phyloP scores from a whole-genome alignment of 2,113 vertebrate species.

The Sebastes schlegelii region DNA sequence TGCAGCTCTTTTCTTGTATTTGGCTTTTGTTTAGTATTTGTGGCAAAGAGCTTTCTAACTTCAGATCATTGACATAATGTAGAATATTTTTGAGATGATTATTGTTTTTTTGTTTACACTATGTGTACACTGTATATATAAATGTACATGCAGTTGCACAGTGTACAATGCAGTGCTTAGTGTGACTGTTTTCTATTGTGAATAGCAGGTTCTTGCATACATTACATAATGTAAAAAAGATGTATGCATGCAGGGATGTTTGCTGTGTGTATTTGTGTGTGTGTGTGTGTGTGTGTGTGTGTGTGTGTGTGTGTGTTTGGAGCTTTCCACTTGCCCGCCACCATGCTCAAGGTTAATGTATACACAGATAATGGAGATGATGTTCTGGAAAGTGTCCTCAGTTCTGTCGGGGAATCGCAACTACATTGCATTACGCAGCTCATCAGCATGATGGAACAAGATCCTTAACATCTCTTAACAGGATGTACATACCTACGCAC shows the following conservation, averaged over 20 bases:
- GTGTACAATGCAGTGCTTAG: neutral
- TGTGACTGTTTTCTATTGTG: neutral
- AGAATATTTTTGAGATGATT: neutral
- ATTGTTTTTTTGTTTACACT: too few species aligned
- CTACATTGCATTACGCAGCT: conserved; percentile 76
- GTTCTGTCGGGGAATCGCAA: conserved; percentile 57
- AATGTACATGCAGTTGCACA: neutral
- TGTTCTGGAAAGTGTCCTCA: conserved; percentile 68
- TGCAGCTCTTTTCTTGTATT: neutral
- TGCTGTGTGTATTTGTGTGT: conserved; percentile 19
- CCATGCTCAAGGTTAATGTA: conserved; percentile 80
- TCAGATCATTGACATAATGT: neutral
- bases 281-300: neutral
- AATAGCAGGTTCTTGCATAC: neutral
- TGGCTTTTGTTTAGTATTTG: neutral
- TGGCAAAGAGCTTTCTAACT: neutral
- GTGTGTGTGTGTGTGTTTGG: conserved; percentile 3
- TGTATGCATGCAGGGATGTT: neutral
- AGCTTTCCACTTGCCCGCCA: conserved; percentile 37
- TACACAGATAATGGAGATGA: conserved; percentile 79
- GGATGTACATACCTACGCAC: conserved; percentile 9
- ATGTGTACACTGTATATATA: neutral
- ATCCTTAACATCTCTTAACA: conserved; percentile 75
- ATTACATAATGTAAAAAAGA: conserved; percentile 26
- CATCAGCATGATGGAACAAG: conserved; percentile 78